Evolutionary conservation across 2,797 vertebrate genomes (phyloP).

Genomic region (Ficedula albicollis): DNA sequence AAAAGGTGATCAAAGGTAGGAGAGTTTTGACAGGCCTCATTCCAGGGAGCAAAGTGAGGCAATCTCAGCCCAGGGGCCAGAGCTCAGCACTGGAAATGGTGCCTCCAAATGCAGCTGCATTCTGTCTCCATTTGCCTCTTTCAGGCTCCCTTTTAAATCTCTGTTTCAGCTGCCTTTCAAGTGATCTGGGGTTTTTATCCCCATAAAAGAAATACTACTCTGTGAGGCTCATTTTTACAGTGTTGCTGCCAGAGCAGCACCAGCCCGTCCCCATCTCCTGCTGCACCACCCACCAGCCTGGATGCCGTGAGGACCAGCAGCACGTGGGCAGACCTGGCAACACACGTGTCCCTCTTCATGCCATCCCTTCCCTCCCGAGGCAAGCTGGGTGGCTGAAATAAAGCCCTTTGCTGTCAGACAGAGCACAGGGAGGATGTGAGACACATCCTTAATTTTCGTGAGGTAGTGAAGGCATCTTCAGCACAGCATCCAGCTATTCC

Average conservation of each 20-base stretch:
- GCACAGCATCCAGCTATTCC: background rate
- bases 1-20: slow-evolving; percentile 43
- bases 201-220: background rate
- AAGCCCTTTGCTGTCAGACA: background rate
- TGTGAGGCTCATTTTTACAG: background rate
- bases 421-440: background rate
- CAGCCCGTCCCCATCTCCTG: background rate
- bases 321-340: background rate
- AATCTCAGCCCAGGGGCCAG: background rate
- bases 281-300: background rate
- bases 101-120: background rate
- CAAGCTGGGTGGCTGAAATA: background rate
- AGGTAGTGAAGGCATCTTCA: background rate
- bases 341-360: background rate
- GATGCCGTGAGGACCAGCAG: background rate
- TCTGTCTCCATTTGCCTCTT: background rate
- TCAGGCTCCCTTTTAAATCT: background rate
- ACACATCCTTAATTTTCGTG: background rate
- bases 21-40: slow-evolving; percentile 26
- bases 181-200: background rate
- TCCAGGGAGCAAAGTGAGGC: background rate
- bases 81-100: background rate
- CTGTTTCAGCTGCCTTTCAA: slow-evolving; percentile 2
- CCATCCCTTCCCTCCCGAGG: background rate
- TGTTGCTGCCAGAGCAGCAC: background rate